Conservation (phyloP, 2,113 vertebrate genomes). For the Thomomys bottae region DNA sequence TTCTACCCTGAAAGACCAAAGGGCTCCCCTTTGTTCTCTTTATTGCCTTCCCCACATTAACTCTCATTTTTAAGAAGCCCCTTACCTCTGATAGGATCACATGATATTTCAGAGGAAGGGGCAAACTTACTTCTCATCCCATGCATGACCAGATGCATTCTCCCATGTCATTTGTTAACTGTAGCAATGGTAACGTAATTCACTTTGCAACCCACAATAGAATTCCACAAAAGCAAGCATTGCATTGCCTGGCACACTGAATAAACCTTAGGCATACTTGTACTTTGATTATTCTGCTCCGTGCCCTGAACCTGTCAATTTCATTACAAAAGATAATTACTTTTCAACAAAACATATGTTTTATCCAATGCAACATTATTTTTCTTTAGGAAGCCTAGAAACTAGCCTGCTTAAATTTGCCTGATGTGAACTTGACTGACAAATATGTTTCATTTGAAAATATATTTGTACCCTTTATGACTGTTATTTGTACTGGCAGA, state of each 20-base stretch:
- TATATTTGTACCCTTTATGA: neutral
- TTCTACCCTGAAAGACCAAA: neutral
- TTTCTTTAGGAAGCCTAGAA: conserved; percentile 30
- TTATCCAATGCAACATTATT: conserved; percentile 29
- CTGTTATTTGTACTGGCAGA: neutral
- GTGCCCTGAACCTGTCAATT: conserved; percentile 6
- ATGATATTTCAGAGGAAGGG: conserved; percentile 28
- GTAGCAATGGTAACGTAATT: neutral
- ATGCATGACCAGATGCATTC: neutral
- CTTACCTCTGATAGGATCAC: neutral
- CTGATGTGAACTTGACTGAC: neutral
- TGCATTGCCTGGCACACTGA: neutral
- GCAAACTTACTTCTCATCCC: neutral
- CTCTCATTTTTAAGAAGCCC: neutral
- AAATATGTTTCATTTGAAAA: conserved; percentile 35
- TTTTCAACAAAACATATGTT: conserved; percentile 31
- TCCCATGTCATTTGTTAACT: conserved; percentile 16
- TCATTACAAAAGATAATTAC: neutral
- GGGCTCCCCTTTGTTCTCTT: neutral
- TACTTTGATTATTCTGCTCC: neutral
- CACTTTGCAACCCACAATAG: neutral
- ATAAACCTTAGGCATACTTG: neutral
- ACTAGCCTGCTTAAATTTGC: conserved; percentile 1
- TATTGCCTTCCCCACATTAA: neutral
- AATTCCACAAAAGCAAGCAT: conserved; percentile 42